phyloP scores from a whole-genome alignment of 2,888 invertebrate genomes.

The Ennomos fuscantarius region DNA sequence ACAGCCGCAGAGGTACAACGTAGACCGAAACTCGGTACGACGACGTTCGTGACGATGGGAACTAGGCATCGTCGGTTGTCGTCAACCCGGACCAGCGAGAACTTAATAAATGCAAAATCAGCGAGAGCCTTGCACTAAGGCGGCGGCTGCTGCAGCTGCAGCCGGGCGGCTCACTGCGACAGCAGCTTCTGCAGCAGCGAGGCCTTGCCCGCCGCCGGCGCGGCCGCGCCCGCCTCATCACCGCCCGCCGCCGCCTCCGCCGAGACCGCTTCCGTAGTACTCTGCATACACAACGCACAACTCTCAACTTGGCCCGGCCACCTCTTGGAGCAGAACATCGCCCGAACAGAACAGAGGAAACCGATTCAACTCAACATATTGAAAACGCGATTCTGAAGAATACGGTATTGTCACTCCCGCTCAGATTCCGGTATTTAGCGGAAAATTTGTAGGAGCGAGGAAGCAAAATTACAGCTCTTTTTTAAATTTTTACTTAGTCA shows the following conservation, averaged over 20 bases:
- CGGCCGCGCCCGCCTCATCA: constrained; percentile 42
- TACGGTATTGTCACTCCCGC: too few species aligned
- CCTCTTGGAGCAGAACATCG: background rate
- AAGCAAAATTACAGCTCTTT: too few species aligned
- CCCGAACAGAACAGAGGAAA: constrained; percentile 2
- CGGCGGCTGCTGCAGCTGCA: constrained; percentile 90
- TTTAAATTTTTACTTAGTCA: too few species aligned
- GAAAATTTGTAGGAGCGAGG: too few species aligned
- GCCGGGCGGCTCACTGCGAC: constrained; percentile 87
- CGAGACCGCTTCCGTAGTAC: constrained; percentile 82
- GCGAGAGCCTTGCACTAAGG: constrained; percentile 86
- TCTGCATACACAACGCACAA: constrained; percentile 55
- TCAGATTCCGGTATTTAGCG: too few species aligned
- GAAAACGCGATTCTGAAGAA: too few species aligned
- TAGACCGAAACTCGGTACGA: constrained; percentile 67
- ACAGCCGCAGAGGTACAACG: constrained; percentile 81
- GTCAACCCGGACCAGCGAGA: constrained; percentile 58
- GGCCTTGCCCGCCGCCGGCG: constrained; percentile 83
- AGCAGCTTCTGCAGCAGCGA: constrained; percentile 94
- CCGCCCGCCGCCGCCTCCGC: constrained; percentile 63
- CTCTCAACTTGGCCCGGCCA: background rate
- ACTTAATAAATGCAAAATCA: constrained; percentile 73
- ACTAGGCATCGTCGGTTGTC: constrained; percentile 53
- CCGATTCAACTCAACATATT: too few species aligned
- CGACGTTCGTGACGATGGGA: constrained; percentile 61